phyloP scores from a whole-genome alignment of 2,113 vertebrate species.

The Oplegnathus fasciatus region DNA sequence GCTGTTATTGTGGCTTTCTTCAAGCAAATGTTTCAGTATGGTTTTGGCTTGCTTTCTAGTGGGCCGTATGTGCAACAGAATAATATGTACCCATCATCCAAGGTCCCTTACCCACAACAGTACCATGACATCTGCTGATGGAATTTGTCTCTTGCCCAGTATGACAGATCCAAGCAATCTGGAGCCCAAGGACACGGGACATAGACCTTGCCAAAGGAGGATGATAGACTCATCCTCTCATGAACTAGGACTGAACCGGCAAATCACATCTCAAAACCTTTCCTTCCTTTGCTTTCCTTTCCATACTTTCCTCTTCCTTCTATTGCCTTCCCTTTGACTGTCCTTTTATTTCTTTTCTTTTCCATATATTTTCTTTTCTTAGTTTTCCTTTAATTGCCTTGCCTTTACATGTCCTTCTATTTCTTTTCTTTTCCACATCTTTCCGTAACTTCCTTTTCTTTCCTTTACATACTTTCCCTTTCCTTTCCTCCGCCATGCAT shows the following conservation, averaged over 20 bases:
- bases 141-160: conserved; percentile 50
- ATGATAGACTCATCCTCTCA: conserved; percentile 53
- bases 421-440: not conserved
- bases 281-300: not conserved
- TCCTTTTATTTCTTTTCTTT: not conserved
- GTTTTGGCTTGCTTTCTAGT: not conserved
- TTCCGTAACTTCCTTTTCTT: not conserved
- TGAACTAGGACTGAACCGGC: conserved; percentile 21
- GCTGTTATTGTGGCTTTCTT: conserved; percentile 8
- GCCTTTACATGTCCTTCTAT: not conserved
- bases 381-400: not conserved
- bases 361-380: not conserved
- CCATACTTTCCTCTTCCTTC: not conserved
- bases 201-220: conserved; percentile 23
- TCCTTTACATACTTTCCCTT: not conserved
- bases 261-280: conserved; percentile 26
- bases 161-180: conserved; percentile 53
- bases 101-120: conserved; percentile 37
- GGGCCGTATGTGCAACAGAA: conserved; percentile 7
- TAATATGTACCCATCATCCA: conserved; percentile 39
- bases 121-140: conserved; percentile 56
- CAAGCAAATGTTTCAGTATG: not conserved
- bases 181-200: conserved; percentile 55
- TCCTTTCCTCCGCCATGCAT: not conserved
- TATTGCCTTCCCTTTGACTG: not conserved